Evolutionary conservation across 2,888 invertebrate species (phyloP), one percentile per base, ranked within the genome.

Genomic region (Callimorpha dominula): DNA sequence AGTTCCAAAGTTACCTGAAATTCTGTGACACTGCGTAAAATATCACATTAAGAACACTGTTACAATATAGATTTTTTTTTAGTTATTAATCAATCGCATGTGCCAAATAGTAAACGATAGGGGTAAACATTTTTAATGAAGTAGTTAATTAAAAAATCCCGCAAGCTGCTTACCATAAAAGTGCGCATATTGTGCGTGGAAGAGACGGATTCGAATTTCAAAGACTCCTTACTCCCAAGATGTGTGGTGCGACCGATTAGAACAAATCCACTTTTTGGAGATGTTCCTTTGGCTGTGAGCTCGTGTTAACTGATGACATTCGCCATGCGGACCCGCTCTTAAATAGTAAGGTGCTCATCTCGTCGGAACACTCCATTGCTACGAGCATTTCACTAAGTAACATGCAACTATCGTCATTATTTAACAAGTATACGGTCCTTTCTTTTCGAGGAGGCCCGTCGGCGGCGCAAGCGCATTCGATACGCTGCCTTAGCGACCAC

Each of bases 301-400:
- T 92, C 78, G 90, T 91, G 93, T 91, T 94, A 92, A 95, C 95
- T 95, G 95, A 95, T 95, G 95, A 94, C 93, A 95, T 94, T 95
- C 93, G 91, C 93, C 88, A 90, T 88, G 89, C 90, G 90, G 91
- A 88, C 92, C 92, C 93, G 95, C 95, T 93, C 95, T 95, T 95
- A 95, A 95, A 95, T 95, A 95, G 90, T 84, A 90, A 93, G 90
- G 89, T 93, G 93, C 94, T 95, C 95, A 95, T 95, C 95, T 94
- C 93, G 93, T 89, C 92, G 89, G 93, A 93, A 90, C 91, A 92
- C 94, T 93, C 94, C 94, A 95, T 94, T 94, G 95, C 95, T 95
- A 93, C 94, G 93, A 89, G 85, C 95, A 95, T 95, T 95, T 94
- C 94, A 95, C 95, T 94, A 87, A 84, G 93, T 90, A 93, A 88